These are phyloP conservation scores for Pogonognathellus flavescens DNA, from an alignment of 1,140 invertebrate species.

Conservation along the genomic window DNA sequence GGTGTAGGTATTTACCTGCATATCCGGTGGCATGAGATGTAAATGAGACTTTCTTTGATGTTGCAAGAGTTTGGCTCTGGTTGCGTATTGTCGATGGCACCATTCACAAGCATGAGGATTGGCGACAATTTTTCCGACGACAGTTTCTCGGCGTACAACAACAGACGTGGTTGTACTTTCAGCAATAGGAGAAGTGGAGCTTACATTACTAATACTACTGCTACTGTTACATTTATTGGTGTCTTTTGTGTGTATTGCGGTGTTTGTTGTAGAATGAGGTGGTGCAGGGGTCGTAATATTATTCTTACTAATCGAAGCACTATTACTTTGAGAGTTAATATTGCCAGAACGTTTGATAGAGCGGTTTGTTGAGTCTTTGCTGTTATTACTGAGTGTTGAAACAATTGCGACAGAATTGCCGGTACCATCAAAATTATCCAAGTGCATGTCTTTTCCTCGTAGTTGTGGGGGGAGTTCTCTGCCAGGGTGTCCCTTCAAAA, in stretches of 20 bases:
- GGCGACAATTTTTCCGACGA: constrained; percentile 80
- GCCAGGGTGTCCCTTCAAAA: constrained; percentile 88
- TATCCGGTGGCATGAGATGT: constrained; percentile 70
- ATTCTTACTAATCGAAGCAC: not conserved
- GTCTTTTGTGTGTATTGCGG: constrained; percentile 33
- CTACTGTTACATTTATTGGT: not conserved
- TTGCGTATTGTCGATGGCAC: constrained; percentile 89
- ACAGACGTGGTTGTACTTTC: constrained; percentile 19
- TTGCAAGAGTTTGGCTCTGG: constrained; percentile 84
- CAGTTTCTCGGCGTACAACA: constrained; percentile 52
- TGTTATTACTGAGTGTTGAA: constrained; percentile 1
- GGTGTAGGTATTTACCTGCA: constrained; percentile 64
- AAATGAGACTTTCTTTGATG: constrained; percentile 85
- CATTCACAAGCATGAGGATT: constrained; percentile 82
- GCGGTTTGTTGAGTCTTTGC: not conserved
- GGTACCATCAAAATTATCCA: constrained; percentile 15
- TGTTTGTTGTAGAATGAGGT: constrained; percentile 28
- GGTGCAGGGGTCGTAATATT: not conserved
- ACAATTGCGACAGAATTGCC: constrained; percentile 23
- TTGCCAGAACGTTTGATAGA: constrained; percentile 14
- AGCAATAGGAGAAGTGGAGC: constrained; percentile 22
- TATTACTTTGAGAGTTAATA: constrained; percentile 22
- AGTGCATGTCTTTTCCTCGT: constrained; percentile 69
- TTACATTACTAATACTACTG: constrained; percentile 33
- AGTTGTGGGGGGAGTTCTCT: constrained; percentile 76